These are phyloP conservation scores for Erynnis tages DNA, from an alignment of 2,888 invertebrate species.

Conservation along the genomic window DNA sequence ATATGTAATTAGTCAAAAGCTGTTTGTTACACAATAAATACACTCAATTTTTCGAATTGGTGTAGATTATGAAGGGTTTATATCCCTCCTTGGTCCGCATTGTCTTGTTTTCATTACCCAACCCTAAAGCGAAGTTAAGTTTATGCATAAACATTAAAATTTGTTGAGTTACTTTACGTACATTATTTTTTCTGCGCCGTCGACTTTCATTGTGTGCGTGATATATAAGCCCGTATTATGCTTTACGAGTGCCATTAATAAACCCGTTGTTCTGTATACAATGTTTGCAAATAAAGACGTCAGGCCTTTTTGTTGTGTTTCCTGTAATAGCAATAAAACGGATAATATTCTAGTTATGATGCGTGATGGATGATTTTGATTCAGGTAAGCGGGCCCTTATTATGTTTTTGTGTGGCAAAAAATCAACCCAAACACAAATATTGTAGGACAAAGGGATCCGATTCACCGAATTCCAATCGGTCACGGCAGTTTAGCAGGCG, in stretches of 20 bases:
- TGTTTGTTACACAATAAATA: too few species aligned
- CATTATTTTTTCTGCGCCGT: slow-evolving; percentile 34
- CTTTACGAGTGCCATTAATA: slow-evolving; percentile 18
- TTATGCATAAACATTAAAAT: slow-evolving; percentile 44
- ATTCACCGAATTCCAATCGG: slow-evolving; percentile 70
- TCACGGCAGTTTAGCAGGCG: slow-evolving; percentile 76
- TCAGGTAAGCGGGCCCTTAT: slow-evolving; percentile 67
- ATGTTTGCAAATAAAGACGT: slow-evolving; percentile 75
- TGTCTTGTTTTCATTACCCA: slow-evolving; percentile 41
- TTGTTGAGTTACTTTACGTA: slow-evolving; percentile 37
- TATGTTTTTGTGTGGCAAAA: slow-evolving; percentile 57
- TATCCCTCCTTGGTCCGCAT: slow-evolving; percentile 40
- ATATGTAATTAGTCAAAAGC: too few species aligned
- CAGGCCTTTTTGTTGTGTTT: slow-evolving; percentile 53
- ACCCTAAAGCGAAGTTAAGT: slow-evolving; percentile 28
- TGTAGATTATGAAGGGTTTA: too few species aligned
- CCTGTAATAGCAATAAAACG: slow-evolving; percentile 59
- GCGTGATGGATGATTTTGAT: slow-evolving; percentile 67
- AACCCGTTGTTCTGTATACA: slow-evolving; percentile 38
- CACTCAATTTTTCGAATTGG: too few species aligned
- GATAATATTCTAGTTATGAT: slow-evolving; percentile 69
- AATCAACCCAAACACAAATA: slow-evolving; percentile 73
- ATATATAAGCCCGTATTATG: slow-evolving; percentile 21
- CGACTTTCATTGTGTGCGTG: slow-evolving; percentile 33
- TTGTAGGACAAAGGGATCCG: slow-evolving; percentile 65